A percentile compares a stretch with the other conserved stretches of the same genome.
These are phyloP conservation scores for Equus quagga DNA, from an alignment of 2,113 vertebrate species.

Conservation along the genomic window DNA sequence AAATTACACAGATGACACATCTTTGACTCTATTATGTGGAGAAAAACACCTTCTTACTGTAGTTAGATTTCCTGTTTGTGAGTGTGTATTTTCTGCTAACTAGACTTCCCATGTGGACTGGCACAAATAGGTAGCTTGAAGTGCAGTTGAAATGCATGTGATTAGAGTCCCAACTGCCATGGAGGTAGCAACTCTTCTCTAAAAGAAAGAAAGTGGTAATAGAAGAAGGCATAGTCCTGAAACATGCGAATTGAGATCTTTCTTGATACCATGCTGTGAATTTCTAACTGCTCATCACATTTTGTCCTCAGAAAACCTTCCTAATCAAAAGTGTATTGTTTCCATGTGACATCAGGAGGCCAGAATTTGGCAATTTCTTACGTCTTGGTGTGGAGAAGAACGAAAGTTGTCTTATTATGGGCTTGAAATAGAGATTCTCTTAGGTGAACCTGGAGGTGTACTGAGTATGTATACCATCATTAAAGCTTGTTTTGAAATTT, in stretches of 20 bases:
- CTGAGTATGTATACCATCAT: neutral
- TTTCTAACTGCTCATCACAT: neutral
- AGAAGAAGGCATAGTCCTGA: neutral
- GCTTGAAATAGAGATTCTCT: slow-evolving; percentile 51
- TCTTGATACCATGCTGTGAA: neutral
- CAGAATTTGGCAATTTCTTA: slow-evolving; percentile 31
- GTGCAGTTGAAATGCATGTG: neutral
- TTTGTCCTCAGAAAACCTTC: slow-evolving; percentile 34
- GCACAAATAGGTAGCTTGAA: slow-evolving; percentile 1
- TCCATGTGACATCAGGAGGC: neutral
- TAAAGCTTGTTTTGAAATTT: slow-evolving; percentile 60
- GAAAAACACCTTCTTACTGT: slow-evolving; percentile 86
- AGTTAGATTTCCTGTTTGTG: slow-evolving; percentile 87
- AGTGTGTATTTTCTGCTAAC: slow-evolving; percentile 84
- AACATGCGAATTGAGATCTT: neutral
- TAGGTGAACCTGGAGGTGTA: slow-evolving; percentile 36
- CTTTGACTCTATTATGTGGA: slow-evolving; percentile 86
- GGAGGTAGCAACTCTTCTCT: neutral
- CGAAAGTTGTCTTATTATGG: neutral
- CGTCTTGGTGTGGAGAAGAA: neutral
- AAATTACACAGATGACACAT: slow-evolving; percentile 85
- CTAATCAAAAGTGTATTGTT: slow-evolving; percentile 29
- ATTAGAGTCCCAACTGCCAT: neutral
- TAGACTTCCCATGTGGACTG: slow-evolving; percentile 81
- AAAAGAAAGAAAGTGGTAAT: slow-evolving; percentile 34